These are phyloP conservation scores for Aplidium turbinatum DNA, from an alignment of 23 tunicate species.

Conservation along the genomic window DNA sequence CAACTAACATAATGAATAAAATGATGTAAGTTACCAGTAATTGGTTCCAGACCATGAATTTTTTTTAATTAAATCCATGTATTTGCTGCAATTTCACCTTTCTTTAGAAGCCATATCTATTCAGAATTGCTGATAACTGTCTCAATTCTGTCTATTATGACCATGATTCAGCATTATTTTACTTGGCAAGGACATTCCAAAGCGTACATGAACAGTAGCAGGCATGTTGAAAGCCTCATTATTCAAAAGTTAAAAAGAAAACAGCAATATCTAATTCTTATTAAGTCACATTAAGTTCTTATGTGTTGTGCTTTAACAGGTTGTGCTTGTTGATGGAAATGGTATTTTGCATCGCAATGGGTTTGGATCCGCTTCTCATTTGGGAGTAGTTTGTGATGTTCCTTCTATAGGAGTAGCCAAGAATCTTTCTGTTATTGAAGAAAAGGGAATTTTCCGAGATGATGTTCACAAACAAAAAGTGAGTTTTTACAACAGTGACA, in stretches of 20 bases:
- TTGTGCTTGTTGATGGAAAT: conserved; percentile 79
- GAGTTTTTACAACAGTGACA: too few species aligned
- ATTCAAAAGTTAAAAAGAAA: not conserved
- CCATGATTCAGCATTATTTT: too few species aligned
- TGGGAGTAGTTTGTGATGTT: conserved; percentile 58
- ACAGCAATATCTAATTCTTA: not conserved
- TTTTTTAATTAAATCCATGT: too few species aligned
- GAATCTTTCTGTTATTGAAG: conserved; percentile 44
- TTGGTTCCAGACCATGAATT: too few species aligned
- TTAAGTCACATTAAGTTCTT: not conserved
- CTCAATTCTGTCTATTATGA: too few species aligned
- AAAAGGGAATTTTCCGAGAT: conserved; percentile 43
- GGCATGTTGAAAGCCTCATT: too few species aligned
- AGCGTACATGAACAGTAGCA: not conserved
- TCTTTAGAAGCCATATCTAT: too few species aligned
- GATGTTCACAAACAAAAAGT: conserved; percentile 33
- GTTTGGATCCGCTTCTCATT: conserved; percentile 64
- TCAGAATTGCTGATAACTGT: too few species aligned
- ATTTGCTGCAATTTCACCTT: too few species aligned
- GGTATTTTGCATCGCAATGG: conserved; percentile 47
- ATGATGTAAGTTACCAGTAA: too few species aligned
- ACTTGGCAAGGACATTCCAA: too few species aligned
- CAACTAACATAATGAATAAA: too few species aligned
- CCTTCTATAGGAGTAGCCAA: conserved; percentile 76
- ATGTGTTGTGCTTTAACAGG: conserved; percentile 9